Base-by-base conservation (phyloP, 1,140 invertebrate species). In the Leptonema lineaticorne region DNA sequence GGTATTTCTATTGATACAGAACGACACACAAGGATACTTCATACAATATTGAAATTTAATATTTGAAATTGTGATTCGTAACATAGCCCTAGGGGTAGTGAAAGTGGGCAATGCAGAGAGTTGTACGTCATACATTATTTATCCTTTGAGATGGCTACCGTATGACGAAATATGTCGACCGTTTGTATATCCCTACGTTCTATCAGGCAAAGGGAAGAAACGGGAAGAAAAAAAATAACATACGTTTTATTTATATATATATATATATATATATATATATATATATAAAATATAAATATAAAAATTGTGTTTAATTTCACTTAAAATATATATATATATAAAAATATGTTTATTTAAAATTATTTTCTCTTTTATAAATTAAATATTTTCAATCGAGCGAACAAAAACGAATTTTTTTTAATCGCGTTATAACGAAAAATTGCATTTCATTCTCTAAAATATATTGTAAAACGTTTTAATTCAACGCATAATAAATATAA, bases 71-170 rank as follows among this genome's bases (percentile, higher is more conserved):
- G 62, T 64, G 62, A 64, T 64, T 50, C 45, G 56, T 29, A 50
- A 26, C 53, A 27, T 24, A 14, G 50, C 63, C 48, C 50, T 6
- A 6, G 50, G 24, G 20, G 11, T 7, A 24, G 22, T 22, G 28
- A 57, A 57, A 53, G 48, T 57, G 48, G 46, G 26, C 48, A 53
- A 18, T 48, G 16, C 24, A 11, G 18, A 46, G 22, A 58, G 65
- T 33, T 48, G 24, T 63, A 16, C 58, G 59, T 62, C 67, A 68
- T 68, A 50, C 67, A 68, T 68, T 63, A 68, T 68, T 59, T 50
- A 68, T 68, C 67, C 59, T 58, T 18, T 8, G 65, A 30, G 65
- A 57, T 56, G 50, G 30, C 63, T 59, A 57, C 22, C 2, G 27
- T 41, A 45, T 58, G 65, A 67, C 65, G 53, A 67, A 67, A 67